Conservation (phyloP, 2,888 invertebrate genomes). For the Hypena proboscidalis region DNA sequence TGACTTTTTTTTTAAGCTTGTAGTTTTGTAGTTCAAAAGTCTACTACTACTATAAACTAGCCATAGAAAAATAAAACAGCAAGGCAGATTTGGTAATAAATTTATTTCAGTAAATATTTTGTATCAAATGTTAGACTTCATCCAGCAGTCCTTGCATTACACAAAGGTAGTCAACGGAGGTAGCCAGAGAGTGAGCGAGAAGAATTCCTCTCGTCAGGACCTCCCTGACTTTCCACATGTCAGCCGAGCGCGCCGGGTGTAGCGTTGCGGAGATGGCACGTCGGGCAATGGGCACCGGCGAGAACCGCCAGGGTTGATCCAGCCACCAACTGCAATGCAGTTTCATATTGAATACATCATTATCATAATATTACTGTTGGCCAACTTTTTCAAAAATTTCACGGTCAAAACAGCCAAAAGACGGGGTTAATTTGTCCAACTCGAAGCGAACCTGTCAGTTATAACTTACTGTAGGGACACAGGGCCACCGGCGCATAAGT, state of each 20-base stretch:
- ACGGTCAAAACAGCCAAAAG: too few species aligned
- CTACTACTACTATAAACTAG: too few species aligned
- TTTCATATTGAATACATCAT: not conserved
- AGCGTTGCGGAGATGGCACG: conserved; percentile 54
- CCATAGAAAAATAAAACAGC: too few species aligned
- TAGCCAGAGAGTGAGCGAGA: conserved; percentile 76
- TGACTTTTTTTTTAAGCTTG: too few species aligned
- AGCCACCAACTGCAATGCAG: conserved; percentile 63
- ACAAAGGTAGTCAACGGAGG: conserved; percentile 78
- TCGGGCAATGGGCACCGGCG: conserved; percentile 59
- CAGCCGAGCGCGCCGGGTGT: conserved; percentile 47
- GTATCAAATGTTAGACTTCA: conserved; percentile 50
- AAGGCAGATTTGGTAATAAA: too few species aligned
- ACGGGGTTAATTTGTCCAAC: too few species aligned
- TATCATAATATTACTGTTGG: too few species aligned
- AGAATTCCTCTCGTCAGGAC: conserved; percentile 74
- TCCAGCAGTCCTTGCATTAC: conserved; percentile 80
- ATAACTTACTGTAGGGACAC: too few species aligned
- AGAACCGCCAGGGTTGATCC: conserved; percentile 67
- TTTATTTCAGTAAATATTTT: not conserved
- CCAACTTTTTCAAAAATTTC: too few species aligned
- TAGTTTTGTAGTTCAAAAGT: too few species aligned
- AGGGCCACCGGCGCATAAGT: too few species aligned
- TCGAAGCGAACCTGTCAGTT: too few species aligned
- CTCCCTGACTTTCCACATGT: conserved; percentile 75